These are phyloP conservation scores for Trichopoda pennipes DNA, from an alignment of 2,888 invertebrate genomes.

Conservation along the genomic window DNA sequence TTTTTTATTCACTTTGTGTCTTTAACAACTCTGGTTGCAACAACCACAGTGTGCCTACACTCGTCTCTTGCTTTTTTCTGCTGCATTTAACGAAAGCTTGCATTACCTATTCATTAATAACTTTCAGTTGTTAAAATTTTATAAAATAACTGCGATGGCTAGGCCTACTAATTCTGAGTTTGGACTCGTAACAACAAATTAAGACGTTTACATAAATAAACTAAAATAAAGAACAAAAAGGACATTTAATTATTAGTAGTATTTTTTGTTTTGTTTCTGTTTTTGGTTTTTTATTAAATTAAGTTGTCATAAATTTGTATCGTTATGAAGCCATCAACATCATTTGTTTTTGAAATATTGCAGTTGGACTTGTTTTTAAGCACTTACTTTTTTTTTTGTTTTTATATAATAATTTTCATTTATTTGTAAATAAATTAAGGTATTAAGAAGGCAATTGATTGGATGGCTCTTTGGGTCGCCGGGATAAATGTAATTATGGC, in stretches of 20 bases:
- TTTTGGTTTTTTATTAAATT: conserved; percentile 51
- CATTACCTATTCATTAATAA: no score
- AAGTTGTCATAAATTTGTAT: conserved; percentile 59
- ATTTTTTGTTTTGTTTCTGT: conserved; percentile 25
- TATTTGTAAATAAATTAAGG: conserved; percentile 25
- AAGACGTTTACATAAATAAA: background rate
- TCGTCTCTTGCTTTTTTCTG: no score
- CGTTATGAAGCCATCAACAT: conserved; percentile 67
- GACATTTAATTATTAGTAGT: conserved; percentile 48
- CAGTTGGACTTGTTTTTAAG: conserved; percentile 11
- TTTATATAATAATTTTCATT: background rate
- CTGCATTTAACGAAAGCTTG: no score
- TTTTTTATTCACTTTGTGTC: no score
- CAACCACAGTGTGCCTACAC: no score
- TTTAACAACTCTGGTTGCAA: no score
- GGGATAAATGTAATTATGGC: background rate
- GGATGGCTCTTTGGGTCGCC: background rate
- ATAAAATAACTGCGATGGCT: no score
- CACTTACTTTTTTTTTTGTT: background rate
- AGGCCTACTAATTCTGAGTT: background rate
- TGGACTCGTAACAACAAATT: background rate
- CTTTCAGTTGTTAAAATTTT: no score
- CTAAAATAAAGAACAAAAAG: background rate
- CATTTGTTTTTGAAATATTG: conserved; percentile 53
- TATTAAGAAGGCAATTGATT: conserved; percentile 11